A percentile compares a stretch with the other conserved stretches of the same genome.
phyloP scores from a whole-genome alignment of 1,140 invertebrate genomes.

The Colletes gigas region DNA sequence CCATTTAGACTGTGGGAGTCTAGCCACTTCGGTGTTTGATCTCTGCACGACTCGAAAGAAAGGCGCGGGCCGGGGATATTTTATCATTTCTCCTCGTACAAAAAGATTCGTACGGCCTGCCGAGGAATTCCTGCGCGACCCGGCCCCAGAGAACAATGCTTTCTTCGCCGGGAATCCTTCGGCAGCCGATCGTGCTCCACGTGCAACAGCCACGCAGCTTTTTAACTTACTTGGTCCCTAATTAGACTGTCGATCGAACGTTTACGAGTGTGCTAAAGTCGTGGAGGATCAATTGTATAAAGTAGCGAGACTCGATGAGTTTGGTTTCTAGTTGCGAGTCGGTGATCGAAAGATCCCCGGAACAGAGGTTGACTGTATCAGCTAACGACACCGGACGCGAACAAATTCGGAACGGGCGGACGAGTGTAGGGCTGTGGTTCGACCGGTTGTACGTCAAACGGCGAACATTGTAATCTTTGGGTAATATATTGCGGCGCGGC shows the following conservation, averaged over 20 bases:
- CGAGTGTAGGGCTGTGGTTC: not conserved
- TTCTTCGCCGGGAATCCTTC: constrained; percentile 43
- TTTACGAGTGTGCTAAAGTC: too few species aligned
- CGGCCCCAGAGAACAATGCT: constrained; percentile 54
- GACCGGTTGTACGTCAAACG: constrained; percentile 11
- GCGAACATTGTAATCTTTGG: constrained; percentile 57
- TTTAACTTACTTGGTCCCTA: not conserved
- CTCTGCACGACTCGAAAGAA: constrained; percentile 67
- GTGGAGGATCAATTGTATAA: too few species aligned
- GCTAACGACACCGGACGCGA: not conserved
- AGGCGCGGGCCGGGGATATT: constrained; percentile 60
- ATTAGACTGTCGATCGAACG: constrained; percentile 1
- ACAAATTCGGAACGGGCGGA: not conserved
- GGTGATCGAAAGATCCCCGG: too few species aligned
- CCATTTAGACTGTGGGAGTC: constrained; percentile 67
- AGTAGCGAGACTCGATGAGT: too few species aligned
- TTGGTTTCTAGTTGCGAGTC: too few species aligned
- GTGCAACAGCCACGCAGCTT: too few species aligned
- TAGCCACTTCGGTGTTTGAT: constrained; percentile 64
- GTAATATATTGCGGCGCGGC: constrained; percentile 58
- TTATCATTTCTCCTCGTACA: constrained; percentile 63
- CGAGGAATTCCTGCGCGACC: constrained; percentile 48
- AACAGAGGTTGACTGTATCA: too few species aligned
- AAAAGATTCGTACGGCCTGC: constrained; percentile 46
- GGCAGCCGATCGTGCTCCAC: constrained; percentile 20